Evolutionary conservation across 2,888 invertebrate species (phyloP).

Genomic region (Metopia argyrocephala): DNA sequence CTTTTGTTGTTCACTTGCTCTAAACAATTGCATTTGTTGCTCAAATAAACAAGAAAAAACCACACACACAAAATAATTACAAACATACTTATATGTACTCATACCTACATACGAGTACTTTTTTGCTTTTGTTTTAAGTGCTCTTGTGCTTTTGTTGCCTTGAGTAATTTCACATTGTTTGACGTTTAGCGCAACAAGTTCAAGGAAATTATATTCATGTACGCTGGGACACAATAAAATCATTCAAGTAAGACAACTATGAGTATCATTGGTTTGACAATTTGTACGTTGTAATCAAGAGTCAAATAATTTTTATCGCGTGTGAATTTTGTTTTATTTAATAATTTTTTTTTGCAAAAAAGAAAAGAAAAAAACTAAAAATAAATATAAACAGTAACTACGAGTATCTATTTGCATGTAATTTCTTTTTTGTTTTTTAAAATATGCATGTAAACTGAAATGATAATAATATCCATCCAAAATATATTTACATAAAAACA

Average conservation of each 20-base stretch:
- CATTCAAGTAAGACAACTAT: slow-evolving; percentile 24
- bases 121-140: background rate
- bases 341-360: background rate
- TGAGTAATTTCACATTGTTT: slow-evolving; percentile 32
- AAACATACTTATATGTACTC: background rate
- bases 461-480: no score
- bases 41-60: background rate
- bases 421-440: no score
- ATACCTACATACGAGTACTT: background rate
- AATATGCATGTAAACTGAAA: no score
- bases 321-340: slow-evolving; percentile 29
- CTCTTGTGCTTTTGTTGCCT: slow-evolving; percentile 35
- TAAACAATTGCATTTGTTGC: background rate
- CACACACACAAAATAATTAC: background rate
- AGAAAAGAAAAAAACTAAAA: no score
- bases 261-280: background rate
- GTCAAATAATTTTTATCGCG: slow-evolving; percentile 35
- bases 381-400: no score
- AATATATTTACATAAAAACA: no score
- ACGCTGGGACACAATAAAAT: slow-evolving; percentile 13
- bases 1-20: background rate
- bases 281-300: slow-evolving; percentile 33
- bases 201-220: slow-evolving; percentile 65
- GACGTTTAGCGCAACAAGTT: slow-evolving; percentile 65
- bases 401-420: no score